Evolutionary conservation across 2,888 invertebrate species (phyloP).

Genomic region (Eumacrocentrus americanus): DNA sequence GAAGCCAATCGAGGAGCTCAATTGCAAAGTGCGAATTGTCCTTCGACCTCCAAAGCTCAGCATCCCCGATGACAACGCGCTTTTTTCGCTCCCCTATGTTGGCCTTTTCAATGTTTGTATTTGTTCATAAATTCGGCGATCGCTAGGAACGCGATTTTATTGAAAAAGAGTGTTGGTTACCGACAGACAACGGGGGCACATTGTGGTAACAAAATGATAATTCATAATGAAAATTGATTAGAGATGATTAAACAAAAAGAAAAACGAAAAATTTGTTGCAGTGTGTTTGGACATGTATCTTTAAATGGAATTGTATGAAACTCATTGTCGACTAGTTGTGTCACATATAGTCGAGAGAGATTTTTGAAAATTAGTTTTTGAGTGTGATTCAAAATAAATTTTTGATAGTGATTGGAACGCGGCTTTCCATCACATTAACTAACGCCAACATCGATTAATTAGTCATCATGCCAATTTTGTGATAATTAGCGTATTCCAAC

Average conservation of each 20-base stretch:
- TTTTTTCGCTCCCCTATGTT: slow-evolving; percentile 54
- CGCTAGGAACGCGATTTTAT: slow-evolving; percentile 32
- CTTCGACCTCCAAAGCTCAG: slow-evolving; percentile 53
- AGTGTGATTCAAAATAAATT: neutral
- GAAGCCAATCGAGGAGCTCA: slow-evolving; percentile 44
- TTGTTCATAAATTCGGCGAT: slow-evolving; percentile 54
- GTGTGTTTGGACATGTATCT: neutral
- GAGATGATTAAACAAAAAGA: neutral
- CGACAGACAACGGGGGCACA: slow-evolving; percentile 25
- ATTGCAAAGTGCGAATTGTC: slow-evolving; percentile 52
- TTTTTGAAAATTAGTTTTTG: neutral
- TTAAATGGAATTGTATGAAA: slow-evolving; percentile 17
- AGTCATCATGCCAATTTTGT: slow-evolving; percentile 33
- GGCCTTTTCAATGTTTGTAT: slow-evolving; percentile 57
- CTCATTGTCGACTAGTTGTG: slow-evolving; percentile 9
- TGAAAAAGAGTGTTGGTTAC: slow-evolving; percentile 46
- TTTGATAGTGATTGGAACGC: neutral
- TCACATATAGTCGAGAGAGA: neutral
- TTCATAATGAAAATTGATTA: neutral
- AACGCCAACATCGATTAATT: slow-evolving; percentile 22
- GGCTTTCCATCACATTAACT: neutral
- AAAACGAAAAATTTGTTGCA: neutral
- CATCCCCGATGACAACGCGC: slow-evolving; percentile 48
- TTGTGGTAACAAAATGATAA: slow-evolving; percentile 1
- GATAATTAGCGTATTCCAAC: slow-evolving; percentile 19